Evolutionary conservation across 2,888 invertebrate species (phyloP), one percentile per base, ranked within the genome.

Genomic region (Timema podura): DNA sequence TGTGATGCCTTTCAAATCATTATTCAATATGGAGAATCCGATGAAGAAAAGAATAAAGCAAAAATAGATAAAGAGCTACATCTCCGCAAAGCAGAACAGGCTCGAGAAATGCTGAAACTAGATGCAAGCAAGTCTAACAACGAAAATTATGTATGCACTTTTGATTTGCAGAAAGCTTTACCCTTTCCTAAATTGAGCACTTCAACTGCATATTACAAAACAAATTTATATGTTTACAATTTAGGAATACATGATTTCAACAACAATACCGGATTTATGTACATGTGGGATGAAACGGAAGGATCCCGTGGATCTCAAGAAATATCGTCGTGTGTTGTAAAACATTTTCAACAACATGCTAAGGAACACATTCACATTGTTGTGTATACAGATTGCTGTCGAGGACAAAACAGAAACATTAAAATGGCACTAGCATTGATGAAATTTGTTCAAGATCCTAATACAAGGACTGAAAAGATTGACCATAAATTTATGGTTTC

Each of bases 271-370:
- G 44, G 61, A 8, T 65, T 16, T 16, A 46, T 65, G 65, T 48
- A 65, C 6, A n/a, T 48, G 15, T 65, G 65, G 65, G 48, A 65
- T 15, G 48, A 65, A 8, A 65, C 65, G 2, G 48, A 65, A 30
- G 65, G 10, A 9, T 13, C 44, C 10, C 30, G 44, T 11, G 61
- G 44, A 10, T 44, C 61, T 13, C 61, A 61, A 61, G 44, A 30
- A 11, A 61, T 61, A 11, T 61, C 61, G 30, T 44, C 44, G 44
- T 1, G 30, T 61, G 45, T 61, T 44, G 7, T 44, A 44, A 6
- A 9, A 49, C 48, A 48, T 66, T 49, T 48, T 11, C 48, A 48
- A 30, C 1, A 49, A 1, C 8, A 49, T 49, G 15, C 66, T n/a
- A 8, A 9, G 13, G 1, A 8, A 48, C 49, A 48, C 10, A 66